Evolutionary conservation across 2,797 vertebrate genomes (phyloP).

Genomic region (Austrolebias charrua): DNA sequence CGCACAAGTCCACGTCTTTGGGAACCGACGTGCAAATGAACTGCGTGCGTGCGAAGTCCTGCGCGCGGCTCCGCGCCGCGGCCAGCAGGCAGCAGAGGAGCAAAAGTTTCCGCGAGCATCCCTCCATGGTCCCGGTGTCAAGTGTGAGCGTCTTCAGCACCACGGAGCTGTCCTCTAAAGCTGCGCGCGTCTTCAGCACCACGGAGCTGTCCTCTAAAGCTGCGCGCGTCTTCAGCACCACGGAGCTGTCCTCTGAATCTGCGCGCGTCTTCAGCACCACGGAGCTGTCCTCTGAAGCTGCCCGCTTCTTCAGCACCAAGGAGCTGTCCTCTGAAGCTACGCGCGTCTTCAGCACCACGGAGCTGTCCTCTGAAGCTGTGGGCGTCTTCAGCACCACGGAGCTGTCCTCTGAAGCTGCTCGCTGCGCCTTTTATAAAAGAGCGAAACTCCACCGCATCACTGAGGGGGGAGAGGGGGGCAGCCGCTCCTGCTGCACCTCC

Average conservation of each 20-base stretch:
- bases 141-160: slow-evolving; percentile 65
- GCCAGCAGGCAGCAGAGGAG: slow-evolving; percentile 77
- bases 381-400: slow-evolving; percentile 75
- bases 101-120: slow-evolving; percentile 80
- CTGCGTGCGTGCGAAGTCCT: slow-evolving; percentile 90
- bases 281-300: no score
- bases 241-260: slow-evolving; percentile 80
- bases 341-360: slow-evolving; percentile 75
- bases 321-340: slow-evolving; percentile 80
- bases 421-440: slow-evolving; percentile 77
- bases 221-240: slow-evolving; percentile 76
- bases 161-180: no score
- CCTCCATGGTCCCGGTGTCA: slow-evolving; percentile 65
- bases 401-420: slow-evolving; percentile 79
- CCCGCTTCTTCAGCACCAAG: slow-evolving; percentile 71
- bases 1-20: slow-evolving; percentile 93
- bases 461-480: slow-evolving; percentile 68
- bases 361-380: no score
- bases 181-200: slow-evolving; percentile 72
- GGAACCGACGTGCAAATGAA: slow-evolving; percentile 98
- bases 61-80: slow-evolving; percentile 72
- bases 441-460: slow-evolving; percentile 78
- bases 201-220: slow-evolving; percentile 79
- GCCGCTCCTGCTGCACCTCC: slow-evolving; percentile 69
- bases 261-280: slow-evolving; percentile 74